Conservation (phyloP, 1,140 invertebrate species). For the Macrobrachium nipponense region DNA sequence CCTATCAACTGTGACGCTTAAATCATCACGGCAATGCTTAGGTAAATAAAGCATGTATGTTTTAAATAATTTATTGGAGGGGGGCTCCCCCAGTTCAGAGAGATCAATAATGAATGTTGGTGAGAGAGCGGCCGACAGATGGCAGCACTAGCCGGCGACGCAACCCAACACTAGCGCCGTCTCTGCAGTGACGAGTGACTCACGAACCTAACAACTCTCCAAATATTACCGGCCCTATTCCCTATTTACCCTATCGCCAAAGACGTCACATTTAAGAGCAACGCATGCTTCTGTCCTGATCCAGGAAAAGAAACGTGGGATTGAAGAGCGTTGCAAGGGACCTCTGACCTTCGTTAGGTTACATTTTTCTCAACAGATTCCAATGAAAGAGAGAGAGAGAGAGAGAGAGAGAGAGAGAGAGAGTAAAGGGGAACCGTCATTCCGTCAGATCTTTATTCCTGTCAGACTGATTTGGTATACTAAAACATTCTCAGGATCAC, state of each 20-base stretch:
- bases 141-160: conserved; percentile 44
- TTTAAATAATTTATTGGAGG: conserved; percentile 50
- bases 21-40: conserved; percentile 40
- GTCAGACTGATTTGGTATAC: conserved; percentile 33
- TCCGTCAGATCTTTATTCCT: conserved; percentile 47
- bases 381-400: too few relatives aligned
- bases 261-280: not conserved
- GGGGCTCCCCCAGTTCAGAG: not conserved
- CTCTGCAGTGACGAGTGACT: conserved; percentile 56
- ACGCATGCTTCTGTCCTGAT: too few relatives aligned
- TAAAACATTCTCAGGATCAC: conserved; percentile 14
- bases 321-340: too few relatives aligned
- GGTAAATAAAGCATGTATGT: conserved; percentile 54
- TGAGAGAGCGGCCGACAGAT: conserved; percentile 46
- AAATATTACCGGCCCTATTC: conserved; percentile 16
- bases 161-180: conserved; percentile 47
- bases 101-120: conserved; percentile 58
- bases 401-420: not conserved
- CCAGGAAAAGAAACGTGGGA: too few relatives aligned
- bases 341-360: not conserved
- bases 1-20: conserved; percentile 16
- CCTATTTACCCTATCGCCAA: not conserved
- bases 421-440: conserved; percentile 52
- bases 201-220: conserved; percentile 42
- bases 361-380: not conserved